Base-by-base conservation (phyloP, 2,797 vertebrate species). In the Psittacula echo region DNA sequence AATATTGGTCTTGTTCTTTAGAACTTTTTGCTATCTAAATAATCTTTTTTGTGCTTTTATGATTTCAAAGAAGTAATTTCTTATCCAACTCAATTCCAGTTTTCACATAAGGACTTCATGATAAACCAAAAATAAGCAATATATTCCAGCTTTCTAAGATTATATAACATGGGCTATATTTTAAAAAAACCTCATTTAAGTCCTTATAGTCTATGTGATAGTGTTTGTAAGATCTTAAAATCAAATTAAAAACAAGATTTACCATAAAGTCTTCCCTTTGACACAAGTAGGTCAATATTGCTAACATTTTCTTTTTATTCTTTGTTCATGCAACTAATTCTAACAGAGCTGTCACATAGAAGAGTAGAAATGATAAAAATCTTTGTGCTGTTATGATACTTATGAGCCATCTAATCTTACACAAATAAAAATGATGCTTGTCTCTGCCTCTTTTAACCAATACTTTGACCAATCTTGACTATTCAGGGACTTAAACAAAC, bases 391-490 rank as follows among this genome's bases (percentile, higher is more conserved):
- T 64, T 83, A 67, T 6, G 5, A 53, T 87, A 76, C 23, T 80
- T 94, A 34, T 3, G 6, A 62, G 20, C 47, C 68, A 37, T 70
- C 21, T 85, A 50, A 91, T 87, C 13, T 47, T 76, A 45, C 1
- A 32, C 3, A 91, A 92, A 76, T 17, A 29, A 88, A 71, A 75
- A 87, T 50, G 47, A 68, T 20, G 42, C 29, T 60, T 92, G 34
- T 45, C 21, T 93, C 41, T 72, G 27, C 19, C 48, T 86, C 22
- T 71, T 37, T 94, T 92, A 81, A 77, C 89, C 34, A 50, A 70
- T 73, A 66, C 29, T 80, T 87, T 94, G 56, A 90, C 48, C n/a
- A 75, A 18, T 26, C 45, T 87, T 96, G 81, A 90, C 94, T 93
- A 96, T 54, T 32, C 58, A 83, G 54, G 16, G 22, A 88, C 34